Conservation (phyloP, 2,888 invertebrate species). For the Electrophaes corylata region DNA sequence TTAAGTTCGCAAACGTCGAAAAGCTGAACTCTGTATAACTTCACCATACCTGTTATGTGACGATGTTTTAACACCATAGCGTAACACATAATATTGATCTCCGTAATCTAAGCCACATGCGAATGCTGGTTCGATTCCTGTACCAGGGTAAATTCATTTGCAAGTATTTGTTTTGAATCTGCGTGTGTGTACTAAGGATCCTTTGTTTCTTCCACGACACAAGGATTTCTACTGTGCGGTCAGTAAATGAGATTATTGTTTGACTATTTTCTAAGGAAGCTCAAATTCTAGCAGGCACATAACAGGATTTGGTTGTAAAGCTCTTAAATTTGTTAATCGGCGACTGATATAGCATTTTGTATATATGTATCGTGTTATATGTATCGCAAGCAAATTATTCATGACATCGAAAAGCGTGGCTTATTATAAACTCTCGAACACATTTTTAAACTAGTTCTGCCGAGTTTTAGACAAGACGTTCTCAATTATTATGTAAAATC, state of each 20-base stretch:
- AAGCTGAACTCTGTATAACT: slow-evolving; percentile 13
- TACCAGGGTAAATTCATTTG: too few species aligned
- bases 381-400: slow-evolving; percentile 16
- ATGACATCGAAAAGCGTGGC: neutral
- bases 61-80: neutral
- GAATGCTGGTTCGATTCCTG: too few species aligned
- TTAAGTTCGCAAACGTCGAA: slow-evolving; percentile 55
- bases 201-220: too few species aligned
- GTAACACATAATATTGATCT: too few species aligned
- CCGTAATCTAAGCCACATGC: too few species aligned
- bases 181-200: too few species aligned
- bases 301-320: neutral
- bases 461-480: neutral
- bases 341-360: slow-evolving; percentile 69
- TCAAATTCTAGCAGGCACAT: neutral
- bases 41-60: slow-evolving; percentile 2
- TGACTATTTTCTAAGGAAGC: neutral
- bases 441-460: neutral
- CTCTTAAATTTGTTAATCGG: slow-evolving; percentile 32
- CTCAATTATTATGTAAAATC: neutral
- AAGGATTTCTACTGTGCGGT: too few species aligned
- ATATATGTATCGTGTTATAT: slow-evolving; percentile 52
- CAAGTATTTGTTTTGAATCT: too few species aligned
- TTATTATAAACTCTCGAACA: neutral
- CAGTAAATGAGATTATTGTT: too few species aligned